Conservation (phyloP, 2,888 invertebrate genomes). For the Galerucella pusilla region DNA sequence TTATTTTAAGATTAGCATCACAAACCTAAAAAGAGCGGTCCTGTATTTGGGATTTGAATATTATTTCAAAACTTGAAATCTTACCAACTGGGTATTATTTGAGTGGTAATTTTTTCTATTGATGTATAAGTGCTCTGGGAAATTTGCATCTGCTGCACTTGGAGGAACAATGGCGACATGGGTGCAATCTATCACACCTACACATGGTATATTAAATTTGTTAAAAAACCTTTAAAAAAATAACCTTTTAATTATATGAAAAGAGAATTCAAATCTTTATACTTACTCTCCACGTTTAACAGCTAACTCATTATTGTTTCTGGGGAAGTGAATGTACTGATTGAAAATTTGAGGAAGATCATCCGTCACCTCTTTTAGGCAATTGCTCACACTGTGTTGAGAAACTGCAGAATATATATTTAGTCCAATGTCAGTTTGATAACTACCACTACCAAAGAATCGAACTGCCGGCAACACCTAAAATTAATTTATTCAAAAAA, state of each 20-base stretch:
- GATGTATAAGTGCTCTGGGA: too few species aligned
- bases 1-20: too few species aligned
- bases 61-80: too few species aligned
- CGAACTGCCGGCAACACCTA: neutral
- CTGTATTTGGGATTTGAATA: too few species aligned
- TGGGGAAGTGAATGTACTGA: too few species aligned
- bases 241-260: too few species aligned
- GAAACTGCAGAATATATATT: neutral
- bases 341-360: neutral
- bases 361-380: neutral
- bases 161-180: too few species aligned
- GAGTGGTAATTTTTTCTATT: too few species aligned
- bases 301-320: neutral
- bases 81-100: neutral
- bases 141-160: too few species aligned
- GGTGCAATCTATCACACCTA: too few species aligned
- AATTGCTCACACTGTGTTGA: neutral
- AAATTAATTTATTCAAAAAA: neutral
- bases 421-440: neutral
- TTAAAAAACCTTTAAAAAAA: conserved; percentile 4
- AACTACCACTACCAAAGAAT: too few species aligned
- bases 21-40: too few species aligned
- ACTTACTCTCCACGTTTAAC: neutral
- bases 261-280: neutral
- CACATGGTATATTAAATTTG: neutral